Evolutionary conservation across 2,113 vertebrate genomes (phyloP).

Genomic region (Sylvilagus bachmani): DNA sequence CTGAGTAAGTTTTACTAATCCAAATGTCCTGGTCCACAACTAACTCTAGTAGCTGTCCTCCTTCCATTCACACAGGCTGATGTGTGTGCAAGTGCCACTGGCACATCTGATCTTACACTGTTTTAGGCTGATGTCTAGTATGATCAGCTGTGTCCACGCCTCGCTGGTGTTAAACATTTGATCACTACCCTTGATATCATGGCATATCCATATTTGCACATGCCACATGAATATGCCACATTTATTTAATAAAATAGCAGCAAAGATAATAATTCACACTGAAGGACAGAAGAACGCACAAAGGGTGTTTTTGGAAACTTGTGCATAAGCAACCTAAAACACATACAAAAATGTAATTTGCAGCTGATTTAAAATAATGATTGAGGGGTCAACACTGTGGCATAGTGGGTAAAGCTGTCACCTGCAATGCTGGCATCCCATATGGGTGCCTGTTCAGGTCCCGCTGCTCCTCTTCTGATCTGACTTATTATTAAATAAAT

Average conservation of each 20-base stretch:
- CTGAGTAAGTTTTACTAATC: neutral
- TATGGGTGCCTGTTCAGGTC: too few relatives aligned
- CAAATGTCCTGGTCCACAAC: neutral
- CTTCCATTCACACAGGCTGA: neutral
- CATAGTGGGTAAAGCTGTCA: too few relatives aligned
- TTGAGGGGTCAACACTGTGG: too few relatives aligned
- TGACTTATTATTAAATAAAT: too few relatives aligned
- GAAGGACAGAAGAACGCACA: neutral
- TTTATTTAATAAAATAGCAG: constrained; percentile 2
- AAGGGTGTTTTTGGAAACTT: neutral
- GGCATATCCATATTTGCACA: neutral
- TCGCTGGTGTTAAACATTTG: neutral
- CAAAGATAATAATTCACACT: neutral
- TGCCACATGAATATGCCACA: neutral
- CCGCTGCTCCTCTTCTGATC: too few relatives aligned
- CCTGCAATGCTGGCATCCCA: too few relatives aligned
- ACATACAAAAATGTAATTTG: neutral
- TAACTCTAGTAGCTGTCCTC: neutral
- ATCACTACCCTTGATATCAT: neutral
- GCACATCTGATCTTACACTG: neutral
- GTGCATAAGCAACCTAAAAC: neutral
- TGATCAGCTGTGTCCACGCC: neutral
- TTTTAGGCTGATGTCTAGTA: neutral
- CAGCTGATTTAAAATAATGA: neutral
- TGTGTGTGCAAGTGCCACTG: too few relatives aligned